Percentiles rank a stretch among this genome's conserved stretches.
Evolutionary conservation across 2,113 vertebrate species (phyloP).

Genomic region (Hiodon tergisus): DNA sequence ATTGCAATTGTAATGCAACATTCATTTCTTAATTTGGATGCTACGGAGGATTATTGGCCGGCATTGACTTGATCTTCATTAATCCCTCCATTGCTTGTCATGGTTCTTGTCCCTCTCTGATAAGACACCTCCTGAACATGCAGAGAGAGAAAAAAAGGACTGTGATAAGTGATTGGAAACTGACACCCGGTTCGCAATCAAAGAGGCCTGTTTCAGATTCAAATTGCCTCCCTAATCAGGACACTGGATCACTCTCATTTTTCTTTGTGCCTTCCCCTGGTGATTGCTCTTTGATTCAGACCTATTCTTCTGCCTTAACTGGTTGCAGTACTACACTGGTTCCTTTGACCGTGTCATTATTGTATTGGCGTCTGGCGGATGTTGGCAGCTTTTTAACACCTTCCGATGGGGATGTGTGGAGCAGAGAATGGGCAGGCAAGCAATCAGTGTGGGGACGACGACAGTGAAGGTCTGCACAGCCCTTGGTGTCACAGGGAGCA

Average conservation of each 20-base stretch:
- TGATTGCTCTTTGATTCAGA: constrained; percentile 14
- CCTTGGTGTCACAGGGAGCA: neutral
- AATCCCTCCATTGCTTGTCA: neutral
- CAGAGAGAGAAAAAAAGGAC: neutral
- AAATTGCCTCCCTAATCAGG: constrained; percentile 11
- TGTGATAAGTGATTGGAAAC: constrained; percentile 1
- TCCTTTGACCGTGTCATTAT: constrained; percentile 2
- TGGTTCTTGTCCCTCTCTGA: neutral
- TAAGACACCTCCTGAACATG: neutral
- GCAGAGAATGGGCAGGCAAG: neutral
- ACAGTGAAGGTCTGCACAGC: neutral
- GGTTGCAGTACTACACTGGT: neutral
- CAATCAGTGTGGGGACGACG: neutral
- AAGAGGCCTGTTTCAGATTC: neutral
- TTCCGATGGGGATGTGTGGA: too few species aligned
- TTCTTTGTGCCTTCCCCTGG: neutral
- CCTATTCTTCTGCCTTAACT: neutral
- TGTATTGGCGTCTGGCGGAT: neutral
- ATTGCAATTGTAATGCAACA: constrained; percentile 1
- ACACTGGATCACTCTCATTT: neutral
- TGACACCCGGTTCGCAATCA: constrained; percentile 4
- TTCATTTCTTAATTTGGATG: constrained; percentile 8
- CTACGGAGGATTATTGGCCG: neutral
- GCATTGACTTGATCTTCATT: neutral
- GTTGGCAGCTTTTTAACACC: neutral